phyloP scores from a whole-genome alignment of 2,888 invertebrate genomes.

The Acanthopleura granulata region DNA sequence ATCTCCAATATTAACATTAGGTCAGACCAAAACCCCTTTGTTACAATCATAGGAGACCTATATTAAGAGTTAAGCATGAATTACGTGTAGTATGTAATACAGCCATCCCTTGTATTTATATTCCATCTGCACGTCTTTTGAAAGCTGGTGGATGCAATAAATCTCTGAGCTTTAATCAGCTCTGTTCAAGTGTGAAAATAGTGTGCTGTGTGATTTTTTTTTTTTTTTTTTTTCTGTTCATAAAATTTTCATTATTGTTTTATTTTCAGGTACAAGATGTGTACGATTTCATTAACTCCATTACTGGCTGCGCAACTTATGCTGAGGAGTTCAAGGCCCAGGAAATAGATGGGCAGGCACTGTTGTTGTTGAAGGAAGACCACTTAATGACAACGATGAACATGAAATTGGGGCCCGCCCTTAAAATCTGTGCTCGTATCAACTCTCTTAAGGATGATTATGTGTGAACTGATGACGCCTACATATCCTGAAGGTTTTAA shows the following conservation, averaged over 20 bases:
- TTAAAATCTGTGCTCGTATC: slow-evolving; percentile 94
- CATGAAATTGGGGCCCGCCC: slow-evolving; percentile 95
- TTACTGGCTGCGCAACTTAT: slow-evolving; percentile 92
- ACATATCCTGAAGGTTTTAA: too few relatives aligned
- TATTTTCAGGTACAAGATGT: slow-evolving; percentile 83
- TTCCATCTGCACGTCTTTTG: too few relatives aligned
- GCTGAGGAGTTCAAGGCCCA: slow-evolving; percentile 95
- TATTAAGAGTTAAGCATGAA: too few relatives aligned
- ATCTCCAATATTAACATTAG: too few relatives aligned
- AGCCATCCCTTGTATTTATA: too few relatives aligned
- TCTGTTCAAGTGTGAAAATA: neutral
- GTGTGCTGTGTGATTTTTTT: neutral
- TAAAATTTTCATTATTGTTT: neutral
- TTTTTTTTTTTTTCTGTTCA: slow-evolving; percentile 19
- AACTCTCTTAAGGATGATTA: slow-evolving; percentile 55
- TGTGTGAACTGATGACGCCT: neutral
- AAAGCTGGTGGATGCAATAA: too few relatives aligned
- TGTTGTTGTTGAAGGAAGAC: slow-evolving; percentile 91
- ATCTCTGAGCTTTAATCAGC: neutral
- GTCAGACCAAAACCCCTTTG: too few relatives aligned
- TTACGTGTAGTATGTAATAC: too few relatives aligned
- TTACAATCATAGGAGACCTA: too few relatives aligned
- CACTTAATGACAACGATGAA: slow-evolving; percentile 94
- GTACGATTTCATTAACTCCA: slow-evolving; percentile 86
- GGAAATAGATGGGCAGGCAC: slow-evolving; percentile 96